Base-by-base conservation (phyloP, 2,113 vertebrate genomes). In the Pogonocichla stellata region DNA sequence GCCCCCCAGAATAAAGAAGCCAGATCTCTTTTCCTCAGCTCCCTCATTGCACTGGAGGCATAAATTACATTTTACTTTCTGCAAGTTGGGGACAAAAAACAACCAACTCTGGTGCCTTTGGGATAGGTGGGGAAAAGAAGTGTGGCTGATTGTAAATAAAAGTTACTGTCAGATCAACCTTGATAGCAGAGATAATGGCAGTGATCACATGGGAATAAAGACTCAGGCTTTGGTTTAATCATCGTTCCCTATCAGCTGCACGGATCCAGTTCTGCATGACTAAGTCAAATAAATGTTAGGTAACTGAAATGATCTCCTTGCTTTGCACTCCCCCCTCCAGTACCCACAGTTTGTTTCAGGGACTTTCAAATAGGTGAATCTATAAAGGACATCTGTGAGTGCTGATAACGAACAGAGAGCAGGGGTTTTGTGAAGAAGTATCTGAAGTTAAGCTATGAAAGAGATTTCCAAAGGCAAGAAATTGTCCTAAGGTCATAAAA, bases 131-230 rank as follows among this genome's bases (percentile, higher is more conserved):
- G 57, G 58, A 80, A 91, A 95, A 95, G 71, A 86, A 93, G 45
- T 67, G 58, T 26, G 74, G 90, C 77, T 96, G 50, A 25, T 91
- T 97, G 80, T 47, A 87, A 91, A 94, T 92, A 95, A 94, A 97
- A 98, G 91, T 96, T 95, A 84, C 95, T 96, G 95, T 96, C 97
- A 97, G 95, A 92, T 97, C 97, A 96, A 96, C 97, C 88, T 94
- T 73, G 88, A 92, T 82, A 64, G 90, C 96, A 93, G 94, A 96
- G 92, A 90, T 97, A 96, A 97, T 96, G 85, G 95, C 90, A 88
- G 77, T 53, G 91, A 92, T 96, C 89, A 38, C 95, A 84, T 91
- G 95, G 91, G 93, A 94, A 95, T 95, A 93, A 33, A 88, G 84
- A 91, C 34, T 64, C 75, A 83, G 91, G 67, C 83, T 94, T 95